A percentile compares a stretch with the other conserved stretches of the same genome.
These are phyloP conservation scores for Stenotaenia linearis DNA, from an alignment of 2,888 invertebrate genomes.

Conservation along the genomic window DNA sequence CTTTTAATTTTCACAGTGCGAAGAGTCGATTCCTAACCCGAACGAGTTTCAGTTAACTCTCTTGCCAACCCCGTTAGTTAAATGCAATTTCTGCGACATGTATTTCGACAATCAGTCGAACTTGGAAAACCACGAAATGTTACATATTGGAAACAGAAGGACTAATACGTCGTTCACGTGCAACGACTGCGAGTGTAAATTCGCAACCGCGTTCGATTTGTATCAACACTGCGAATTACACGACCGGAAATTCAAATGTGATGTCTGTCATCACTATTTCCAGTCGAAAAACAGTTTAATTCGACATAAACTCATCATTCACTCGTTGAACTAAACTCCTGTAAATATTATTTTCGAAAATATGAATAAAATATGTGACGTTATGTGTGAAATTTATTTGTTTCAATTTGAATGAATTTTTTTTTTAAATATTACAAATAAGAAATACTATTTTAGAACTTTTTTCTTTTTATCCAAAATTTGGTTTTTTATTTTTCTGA, in stretches of 20 bases:
- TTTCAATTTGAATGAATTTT: background rate
- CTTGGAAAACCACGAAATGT: background rate
- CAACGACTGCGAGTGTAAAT: background rate
- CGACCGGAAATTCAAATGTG: background rate
- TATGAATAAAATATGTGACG: background rate
- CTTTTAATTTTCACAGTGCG: background rate
- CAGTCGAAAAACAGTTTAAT: background rate
- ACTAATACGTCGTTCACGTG: background rate
- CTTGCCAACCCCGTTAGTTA: background rate
- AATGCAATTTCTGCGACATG: background rate
- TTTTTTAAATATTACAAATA: background rate
- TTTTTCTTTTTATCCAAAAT: background rate
- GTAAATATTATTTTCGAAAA: background rate
- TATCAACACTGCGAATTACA: background rate
- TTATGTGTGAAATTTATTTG: background rate
- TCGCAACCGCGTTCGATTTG: background rate
- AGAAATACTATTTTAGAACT: background rate
- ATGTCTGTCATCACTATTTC: background rate
- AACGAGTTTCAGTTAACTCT: background rate
- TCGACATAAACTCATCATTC: background rate
- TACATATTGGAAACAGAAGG: background rate
- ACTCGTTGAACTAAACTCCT: background rate
- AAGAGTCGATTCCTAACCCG: background rate
- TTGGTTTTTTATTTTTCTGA: background rate
- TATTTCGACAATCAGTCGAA: background rate